Evolutionary conservation across 2,797 vertebrate genomes (phyloP).

Genomic region (Oryzias dopingdopingensis): DNA sequence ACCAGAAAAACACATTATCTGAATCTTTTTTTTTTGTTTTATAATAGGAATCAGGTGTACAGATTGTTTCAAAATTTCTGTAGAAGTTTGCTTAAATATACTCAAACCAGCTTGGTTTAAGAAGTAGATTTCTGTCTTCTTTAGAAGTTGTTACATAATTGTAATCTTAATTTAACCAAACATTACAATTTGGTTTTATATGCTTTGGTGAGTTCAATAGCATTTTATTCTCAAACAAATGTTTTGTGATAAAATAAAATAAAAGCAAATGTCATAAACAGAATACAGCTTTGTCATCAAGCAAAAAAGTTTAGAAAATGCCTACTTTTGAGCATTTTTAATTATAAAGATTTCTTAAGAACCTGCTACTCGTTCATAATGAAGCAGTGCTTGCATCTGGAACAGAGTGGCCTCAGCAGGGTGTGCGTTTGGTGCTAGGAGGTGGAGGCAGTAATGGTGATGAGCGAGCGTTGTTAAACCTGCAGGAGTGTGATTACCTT

Average conservation of each 20-base stretch:
- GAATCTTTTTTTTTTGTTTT: no score
- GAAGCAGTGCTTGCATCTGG: not conserved
- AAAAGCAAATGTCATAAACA: not conserved
- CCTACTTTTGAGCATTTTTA: no score
- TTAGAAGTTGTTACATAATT: slow-evolving; percentile 2
- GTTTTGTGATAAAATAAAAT: slow-evolving; percentile 19
- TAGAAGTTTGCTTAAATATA: slow-evolving; percentile 3
- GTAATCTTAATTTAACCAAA: no score
- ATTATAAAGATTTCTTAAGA: no score
- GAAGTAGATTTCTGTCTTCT: slow-evolving; percentile 24
- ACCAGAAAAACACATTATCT: no score
- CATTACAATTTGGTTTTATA: no score
- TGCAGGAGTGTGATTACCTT: slow-evolving; percentile 38
- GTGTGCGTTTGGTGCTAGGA: not conserved
- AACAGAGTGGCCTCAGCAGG: slow-evolving; percentile 4
- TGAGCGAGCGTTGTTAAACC: slow-evolving; percentile 36
- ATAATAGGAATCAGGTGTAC: no score
- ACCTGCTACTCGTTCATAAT: not conserved
- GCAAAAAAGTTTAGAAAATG: no score
- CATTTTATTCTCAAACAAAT: slow-evolving; percentile 11
- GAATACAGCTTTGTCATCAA: no score
- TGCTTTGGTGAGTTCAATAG: no score
- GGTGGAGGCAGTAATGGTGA: slow-evolving; percentile 27
- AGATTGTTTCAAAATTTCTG: not conserved
- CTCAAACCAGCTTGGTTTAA: slow-evolving; percentile 18